Base-by-base conservation (phyloP, 2,888 invertebrate genomes). In the Vanessa cardui region DNA sequence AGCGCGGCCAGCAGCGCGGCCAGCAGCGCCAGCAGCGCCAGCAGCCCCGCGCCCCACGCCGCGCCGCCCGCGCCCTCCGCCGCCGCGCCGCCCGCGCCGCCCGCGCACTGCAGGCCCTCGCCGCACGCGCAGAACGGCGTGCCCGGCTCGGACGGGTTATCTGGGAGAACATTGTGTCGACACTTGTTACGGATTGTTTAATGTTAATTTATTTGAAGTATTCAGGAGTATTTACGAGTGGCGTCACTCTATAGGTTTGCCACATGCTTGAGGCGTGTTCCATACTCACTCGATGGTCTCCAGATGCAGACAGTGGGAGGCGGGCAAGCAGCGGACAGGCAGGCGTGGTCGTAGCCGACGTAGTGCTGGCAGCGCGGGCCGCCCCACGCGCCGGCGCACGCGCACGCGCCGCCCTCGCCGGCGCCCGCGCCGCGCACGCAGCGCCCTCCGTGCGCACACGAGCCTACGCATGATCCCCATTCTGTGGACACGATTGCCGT, bases 321-420 rank as follows among this genome's bases (percentile, higher is more conserved):
- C 31, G 92, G 84, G 80, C 96, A 96, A 65, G 74, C 77, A 54
- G 75, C 79, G 66, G 78, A 76, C 64, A 83, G 82, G 84, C 96
- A 96, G 0, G 94, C 94, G 88, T 95, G 94, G 76, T 94, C 94
- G 75, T 94, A 93, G 0, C 94, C 94, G 67, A 95, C 92, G 80
- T 94, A 94, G 71, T 94, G 94, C 66, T 93, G 85, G 89, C 98
- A 98, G 75, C 94, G 94, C 60, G 94, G 94, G 0, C 98, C 98
- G 63, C 95, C 94, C 93, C 96, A 98, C 18, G 96, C 96, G 64
- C 94, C 94, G 3, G 95, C 93, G 86, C 98, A 98, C 67, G 93
- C 93, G 92, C 99, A 98, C 79, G 71, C 77, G 44, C 86, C 60
- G 93, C 94, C 74, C 66, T 87, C 5, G 91, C 91, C 79, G 31